Evolutionary conservation across 2,797 vertebrate species (phyloP).

Genomic region (Threskiornis aethiopicus): DNA sequence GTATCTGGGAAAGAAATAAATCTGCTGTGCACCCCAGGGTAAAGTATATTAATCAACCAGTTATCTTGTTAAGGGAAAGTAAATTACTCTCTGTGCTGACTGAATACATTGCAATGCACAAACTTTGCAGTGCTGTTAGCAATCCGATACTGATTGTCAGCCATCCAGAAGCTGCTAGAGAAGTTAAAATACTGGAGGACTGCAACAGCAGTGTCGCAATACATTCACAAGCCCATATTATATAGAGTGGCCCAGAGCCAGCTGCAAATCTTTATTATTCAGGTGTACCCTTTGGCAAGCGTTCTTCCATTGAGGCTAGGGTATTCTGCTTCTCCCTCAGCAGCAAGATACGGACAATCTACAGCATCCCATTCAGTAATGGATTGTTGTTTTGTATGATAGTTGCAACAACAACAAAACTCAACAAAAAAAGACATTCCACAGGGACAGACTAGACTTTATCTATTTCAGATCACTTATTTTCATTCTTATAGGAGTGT

Average conservation of each 20-base stretch:
- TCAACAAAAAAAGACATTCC: not conserved
- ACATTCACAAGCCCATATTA: not conserved
- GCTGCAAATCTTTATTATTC: not conserved
- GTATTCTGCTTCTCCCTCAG: not conserved
- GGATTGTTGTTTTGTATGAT: not conserved
- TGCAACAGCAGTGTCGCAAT: not conserved
- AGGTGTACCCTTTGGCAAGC: not conserved
- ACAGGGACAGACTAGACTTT: not conserved
- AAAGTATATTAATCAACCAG: conserved; percentile 67
- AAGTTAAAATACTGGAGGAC: not conserved
- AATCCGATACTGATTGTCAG: not conserved
- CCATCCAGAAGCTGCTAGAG: not conserved
- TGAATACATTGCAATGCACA: conserved; percentile 16
- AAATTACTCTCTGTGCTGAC: conserved; percentile 37
- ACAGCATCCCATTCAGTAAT: not conserved
- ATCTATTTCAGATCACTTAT: not conserved
- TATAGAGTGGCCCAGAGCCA: not conserved
- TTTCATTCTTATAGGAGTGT: not conserved
- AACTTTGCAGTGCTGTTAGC: conserved; percentile 1
- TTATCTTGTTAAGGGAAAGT: conserved; percentile 66
- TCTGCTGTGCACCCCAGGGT: conserved; percentile 46
- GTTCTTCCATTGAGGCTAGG: not conserved
- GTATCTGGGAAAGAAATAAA: conserved; percentile 61
- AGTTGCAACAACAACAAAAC: not conserved
- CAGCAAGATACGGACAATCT: not conserved